These are phyloP conservation scores for Dicranocentrus wangi DNA, from an alignment of 2,888 invertebrate genomes.

Conservation along the genomic window DNA sequence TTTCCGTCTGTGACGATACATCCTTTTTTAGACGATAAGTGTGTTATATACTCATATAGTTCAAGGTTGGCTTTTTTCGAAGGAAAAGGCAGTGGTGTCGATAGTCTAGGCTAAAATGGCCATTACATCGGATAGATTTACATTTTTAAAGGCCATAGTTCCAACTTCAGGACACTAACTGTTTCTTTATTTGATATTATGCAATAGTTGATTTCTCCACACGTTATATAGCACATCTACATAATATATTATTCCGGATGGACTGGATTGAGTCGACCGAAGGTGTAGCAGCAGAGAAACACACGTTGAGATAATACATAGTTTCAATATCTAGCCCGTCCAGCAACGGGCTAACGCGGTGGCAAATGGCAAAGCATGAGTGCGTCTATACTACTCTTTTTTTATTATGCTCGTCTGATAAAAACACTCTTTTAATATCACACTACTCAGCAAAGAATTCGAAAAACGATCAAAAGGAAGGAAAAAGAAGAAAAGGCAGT, in stretches of 20 bases:
- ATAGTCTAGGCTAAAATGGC: slow-evolving; percentile 48
- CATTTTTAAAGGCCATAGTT: slow-evolving; percentile 62
- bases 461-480: slow-evolving; percentile 48
- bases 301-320: no score
- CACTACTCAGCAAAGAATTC: slow-evolving; percentile 39
- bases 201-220: slow-evolving; percentile 1
- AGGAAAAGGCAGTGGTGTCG: slow-evolving; percentile 29
- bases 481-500: slow-evolving; percentile 10
- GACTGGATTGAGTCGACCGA: no score
- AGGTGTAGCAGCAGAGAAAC: no score
- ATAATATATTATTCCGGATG: no score
- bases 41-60: neutral
- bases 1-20: neutral
- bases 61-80: slow-evolving; percentile 50
- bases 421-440: slow-evolving; percentile 41
- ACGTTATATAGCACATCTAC: neutral
- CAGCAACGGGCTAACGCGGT: neutral
- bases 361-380: neutral
- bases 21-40: neutral
- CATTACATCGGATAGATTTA: slow-evolving; percentile 62
- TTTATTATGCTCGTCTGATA: slow-evolving; percentile 43
- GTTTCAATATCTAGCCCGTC: no score
- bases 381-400: slow-evolving; percentile 21
- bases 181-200: slow-evolving; percentile 52
- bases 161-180: slow-evolving; percentile 58